These are phyloP conservation scores for Agriopis leucophaearia DNA, from an alignment of 2,888 invertebrate species.

Conservation along the genomic window DNA sequence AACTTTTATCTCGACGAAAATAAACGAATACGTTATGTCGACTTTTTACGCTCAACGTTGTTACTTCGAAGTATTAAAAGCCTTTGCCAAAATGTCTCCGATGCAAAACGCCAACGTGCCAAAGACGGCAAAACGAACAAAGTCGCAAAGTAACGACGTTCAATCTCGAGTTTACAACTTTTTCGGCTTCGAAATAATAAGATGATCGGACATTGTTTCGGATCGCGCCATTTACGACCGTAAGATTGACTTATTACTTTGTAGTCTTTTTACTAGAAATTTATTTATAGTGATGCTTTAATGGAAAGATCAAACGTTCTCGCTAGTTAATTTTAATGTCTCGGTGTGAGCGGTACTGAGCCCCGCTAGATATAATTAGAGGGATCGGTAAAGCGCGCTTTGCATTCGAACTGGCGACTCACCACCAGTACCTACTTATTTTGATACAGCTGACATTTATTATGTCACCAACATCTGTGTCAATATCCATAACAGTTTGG, in stretches of 20 bases:
- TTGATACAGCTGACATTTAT: conserved; percentile 79
- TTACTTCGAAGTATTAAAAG: conserved; percentile 50
- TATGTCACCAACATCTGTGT: conserved; percentile 65
- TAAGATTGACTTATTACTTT: conserved; percentile 74
- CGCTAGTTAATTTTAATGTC: conserved; percentile 85
- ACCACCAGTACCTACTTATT: conserved; percentile 63
- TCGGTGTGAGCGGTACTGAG: conserved; percentile 77
- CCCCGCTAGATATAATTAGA: conserved; percentile 83
- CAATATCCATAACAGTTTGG: background rate
- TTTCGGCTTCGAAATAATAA: conserved; percentile 43
- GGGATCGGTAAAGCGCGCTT: conserved; percentile 71
- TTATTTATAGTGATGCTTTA: conserved; percentile 81
- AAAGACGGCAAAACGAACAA: conserved; percentile 47
- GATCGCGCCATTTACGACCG: conserved; percentile 55
- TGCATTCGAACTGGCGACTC: conserved; percentile 61
- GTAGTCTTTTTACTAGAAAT: conserved; percentile 72
- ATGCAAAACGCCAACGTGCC: conserved; percentile 55
- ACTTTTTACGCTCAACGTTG: conserved; percentile 61
- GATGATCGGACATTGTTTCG: conserved; percentile 60
- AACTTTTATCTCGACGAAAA: conserved; percentile 75
- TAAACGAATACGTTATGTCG: conserved; percentile 64
- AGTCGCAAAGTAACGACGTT: conserved; percentile 51
- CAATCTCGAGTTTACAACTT: conserved; percentile 52
- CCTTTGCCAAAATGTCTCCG: conserved; percentile 57
- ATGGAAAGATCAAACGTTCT: conserved; percentile 85